Evolutionary conservation across 2,888 invertebrate species (phyloP).

Genomic region (Ischnura elegans): DNA sequence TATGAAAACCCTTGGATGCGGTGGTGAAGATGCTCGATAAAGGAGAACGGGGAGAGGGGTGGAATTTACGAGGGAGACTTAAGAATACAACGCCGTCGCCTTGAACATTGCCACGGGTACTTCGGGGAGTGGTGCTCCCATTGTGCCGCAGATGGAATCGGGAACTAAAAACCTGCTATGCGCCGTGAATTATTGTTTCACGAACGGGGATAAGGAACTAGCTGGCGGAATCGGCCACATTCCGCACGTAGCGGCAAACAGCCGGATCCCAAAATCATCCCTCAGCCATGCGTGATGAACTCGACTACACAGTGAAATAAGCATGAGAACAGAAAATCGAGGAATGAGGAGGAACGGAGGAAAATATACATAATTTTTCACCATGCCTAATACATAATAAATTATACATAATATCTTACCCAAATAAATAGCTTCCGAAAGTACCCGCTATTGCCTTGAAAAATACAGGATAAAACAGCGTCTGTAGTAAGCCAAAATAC

Average conservation of each 20-base stretch:
- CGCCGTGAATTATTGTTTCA: constrained; percentile 1
- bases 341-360: neutral
- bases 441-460: too few species aligned
- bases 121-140: constrained; percentile 1
- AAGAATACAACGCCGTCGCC: constrained; percentile 39
- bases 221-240: constrained; percentile 48
- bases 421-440: too few species aligned
- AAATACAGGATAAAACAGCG: too few species aligned
- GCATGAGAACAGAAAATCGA: neutral
- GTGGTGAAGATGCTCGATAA: neutral
- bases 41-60: neutral
- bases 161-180: constrained; percentile 42
- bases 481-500: too few species aligned
- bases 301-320: neutral
- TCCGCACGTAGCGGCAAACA: neutral
- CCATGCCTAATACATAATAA: too few species aligned
- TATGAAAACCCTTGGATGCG: neutral
- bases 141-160: constrained; percentile 63
- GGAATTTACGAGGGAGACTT: constrained; percentile 26
- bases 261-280: constrained; percentile 16
- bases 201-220: neutral
- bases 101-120: constrained; percentile 8
- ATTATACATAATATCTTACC: too few species aligned
- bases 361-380: too few species aligned
- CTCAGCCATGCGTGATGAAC: constrained; percentile 42